A percentile compares a stretch with the other conserved stretches of the same genome.
phyloP scores from a whole-genome alignment of 2,797 vertebrate species.

The Anisognathus igniventris region DNA sequence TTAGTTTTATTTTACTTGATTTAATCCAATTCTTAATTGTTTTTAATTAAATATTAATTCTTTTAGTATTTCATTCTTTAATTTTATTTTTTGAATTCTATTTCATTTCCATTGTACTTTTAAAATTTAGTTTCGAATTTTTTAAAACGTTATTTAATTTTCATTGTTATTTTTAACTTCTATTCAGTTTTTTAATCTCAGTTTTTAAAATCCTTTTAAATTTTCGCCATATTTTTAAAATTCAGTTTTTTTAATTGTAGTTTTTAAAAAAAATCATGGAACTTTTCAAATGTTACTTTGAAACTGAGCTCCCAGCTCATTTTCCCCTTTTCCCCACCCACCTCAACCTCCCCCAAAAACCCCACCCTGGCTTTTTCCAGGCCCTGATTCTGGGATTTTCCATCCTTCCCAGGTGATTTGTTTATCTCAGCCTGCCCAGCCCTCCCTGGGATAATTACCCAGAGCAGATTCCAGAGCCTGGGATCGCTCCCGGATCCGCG shows the following conservation, averaged over 20 bases:
- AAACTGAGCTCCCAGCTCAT: accelerated
- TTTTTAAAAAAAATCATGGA: accelerated
- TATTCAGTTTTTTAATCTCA: accelerated
- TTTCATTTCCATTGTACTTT: accelerated
- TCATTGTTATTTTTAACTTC: no score
- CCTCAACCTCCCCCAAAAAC: neutral
- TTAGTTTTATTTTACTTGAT: accelerated
- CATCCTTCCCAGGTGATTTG: neutral
- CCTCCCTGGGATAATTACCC: neutral
- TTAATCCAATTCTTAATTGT: neutral
- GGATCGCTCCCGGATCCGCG: neutral
- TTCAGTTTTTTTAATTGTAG: neutral
- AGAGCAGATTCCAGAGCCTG: neutral
- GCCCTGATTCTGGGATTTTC: accelerated
- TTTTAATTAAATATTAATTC: neutral
- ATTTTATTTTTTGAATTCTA: neutral
- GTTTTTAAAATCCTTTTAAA: neutral
- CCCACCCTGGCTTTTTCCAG: neutral
- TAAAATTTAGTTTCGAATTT: accelerated
- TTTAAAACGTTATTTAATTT: neutral
- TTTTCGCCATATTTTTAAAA: accelerated
- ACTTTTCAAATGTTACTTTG: neutral
- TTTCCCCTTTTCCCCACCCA: no score
- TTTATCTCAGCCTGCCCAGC: neutral
- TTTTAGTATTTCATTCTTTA: neutral